A percentile compares a stretch with the other conserved stretches of the same genome.
phyloP scores from a whole-genome alignment of 2,888 invertebrate genomes.

The Eupithecia subumbrata region DNA sequence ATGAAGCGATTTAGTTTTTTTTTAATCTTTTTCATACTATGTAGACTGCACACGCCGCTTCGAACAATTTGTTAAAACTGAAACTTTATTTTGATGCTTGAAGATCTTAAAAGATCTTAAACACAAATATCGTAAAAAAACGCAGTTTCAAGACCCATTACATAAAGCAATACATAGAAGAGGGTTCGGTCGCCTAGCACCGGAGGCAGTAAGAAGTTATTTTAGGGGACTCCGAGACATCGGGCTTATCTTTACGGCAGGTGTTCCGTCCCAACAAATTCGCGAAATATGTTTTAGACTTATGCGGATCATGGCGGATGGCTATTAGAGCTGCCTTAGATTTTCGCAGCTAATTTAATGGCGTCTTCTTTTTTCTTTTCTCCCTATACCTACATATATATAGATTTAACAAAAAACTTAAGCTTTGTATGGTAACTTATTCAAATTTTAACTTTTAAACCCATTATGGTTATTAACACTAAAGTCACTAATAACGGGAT shows the following conservation, averaged over 20 bases:
- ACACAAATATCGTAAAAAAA: constrained; percentile 10
- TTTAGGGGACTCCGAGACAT: constrained; percentile 82
- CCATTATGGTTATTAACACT: too few relatives aligned
- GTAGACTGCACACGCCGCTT: neutral
- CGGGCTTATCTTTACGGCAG: constrained; percentile 84
- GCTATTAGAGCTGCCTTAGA: constrained; percentile 36
- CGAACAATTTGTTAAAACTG: neutral
- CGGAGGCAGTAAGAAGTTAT: constrained; percentile 83
- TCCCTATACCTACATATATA: too few relatives aligned
- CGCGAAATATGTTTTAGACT: constrained; percentile 78
- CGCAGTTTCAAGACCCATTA: constrained; percentile 39
- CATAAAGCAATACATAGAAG: constrained; percentile 52
- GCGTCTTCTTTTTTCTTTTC: neutral
- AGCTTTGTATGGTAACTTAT: neutral
- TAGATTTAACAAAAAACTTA: neutral
- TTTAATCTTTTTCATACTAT: neutral
- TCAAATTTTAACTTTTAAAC: too few relatives aligned
- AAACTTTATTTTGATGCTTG: neutral
- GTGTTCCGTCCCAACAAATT: constrained; percentile 81
- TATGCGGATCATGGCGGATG: constrained; percentile 74
- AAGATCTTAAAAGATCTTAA: neutral
- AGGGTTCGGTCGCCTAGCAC: constrained; percentile 74
- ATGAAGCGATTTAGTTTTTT: neutral
- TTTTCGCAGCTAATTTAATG: constrained; percentile 29
- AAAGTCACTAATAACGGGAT: too few relatives aligned